phyloP scores from a whole-genome alignment of 2,797 vertebrate species.

The Corythornis leucogaster region DNA sequence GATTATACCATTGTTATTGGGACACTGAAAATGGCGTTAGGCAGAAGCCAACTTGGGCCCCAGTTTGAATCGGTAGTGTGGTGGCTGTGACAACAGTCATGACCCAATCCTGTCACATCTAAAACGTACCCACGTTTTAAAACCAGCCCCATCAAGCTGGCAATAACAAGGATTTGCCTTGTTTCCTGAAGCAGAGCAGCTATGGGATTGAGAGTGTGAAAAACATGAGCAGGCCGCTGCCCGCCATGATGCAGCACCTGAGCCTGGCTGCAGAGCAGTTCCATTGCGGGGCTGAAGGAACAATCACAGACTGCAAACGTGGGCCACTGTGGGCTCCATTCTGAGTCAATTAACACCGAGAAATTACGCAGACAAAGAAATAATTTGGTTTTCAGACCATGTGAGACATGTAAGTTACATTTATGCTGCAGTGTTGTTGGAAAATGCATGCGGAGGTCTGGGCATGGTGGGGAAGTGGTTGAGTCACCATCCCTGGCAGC shows the following conservation, averaged over 20 bases:
- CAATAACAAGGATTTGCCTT: background rate
- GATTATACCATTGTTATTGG: background rate
- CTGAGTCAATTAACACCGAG: background rate
- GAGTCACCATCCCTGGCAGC: background rate
- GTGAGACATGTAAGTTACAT: background rate
- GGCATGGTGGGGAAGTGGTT: background rate
- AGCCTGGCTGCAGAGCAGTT: background rate
- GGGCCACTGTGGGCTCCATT: background rate
- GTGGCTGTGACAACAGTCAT: background rate
- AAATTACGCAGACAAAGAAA: background rate
- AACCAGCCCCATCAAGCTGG: background rate
- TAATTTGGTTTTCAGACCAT: slow-evolving; percentile 2
- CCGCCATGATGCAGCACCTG: background rate
- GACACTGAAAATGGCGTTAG: background rate
- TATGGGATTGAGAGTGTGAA: background rate
- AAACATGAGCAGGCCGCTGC: background rate
- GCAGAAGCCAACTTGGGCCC: background rate
- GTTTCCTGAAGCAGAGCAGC: background rate
- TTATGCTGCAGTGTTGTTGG: background rate
- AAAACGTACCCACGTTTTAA: background rate
- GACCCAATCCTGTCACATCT: background rate
- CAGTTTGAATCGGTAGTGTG: background rate
- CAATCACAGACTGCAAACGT: background rate
- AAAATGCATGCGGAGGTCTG: background rate
- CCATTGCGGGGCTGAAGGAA: background rate